These are phyloP conservation scores for Coryphaenoides rupestris DNA, from an alignment of 2,113 vertebrate species.

Conservation along the genomic window DNA sequence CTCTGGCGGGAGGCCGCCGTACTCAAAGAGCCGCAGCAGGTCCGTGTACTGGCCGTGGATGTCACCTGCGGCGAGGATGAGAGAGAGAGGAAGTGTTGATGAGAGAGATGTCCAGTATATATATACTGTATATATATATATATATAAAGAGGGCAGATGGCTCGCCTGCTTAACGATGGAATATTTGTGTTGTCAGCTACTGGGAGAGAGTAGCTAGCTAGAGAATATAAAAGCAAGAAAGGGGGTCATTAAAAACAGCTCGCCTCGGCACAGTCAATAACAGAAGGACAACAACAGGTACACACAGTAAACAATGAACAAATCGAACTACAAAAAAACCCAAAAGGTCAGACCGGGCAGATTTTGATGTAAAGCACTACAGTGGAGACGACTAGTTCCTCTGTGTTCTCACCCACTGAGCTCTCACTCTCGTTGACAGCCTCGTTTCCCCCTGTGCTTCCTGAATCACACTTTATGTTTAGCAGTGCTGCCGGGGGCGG, in stretches of 20 bases:
- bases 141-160: too few species aligned
- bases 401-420: background rate
- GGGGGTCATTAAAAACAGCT: background rate
- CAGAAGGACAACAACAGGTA: background rate
- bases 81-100: background rate
- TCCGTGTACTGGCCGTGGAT: conserved; percentile 99
- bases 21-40: conserved; percentile 95
- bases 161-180: too few species aligned
- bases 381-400: background rate
- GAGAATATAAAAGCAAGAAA: background rate
- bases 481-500: too few species aligned
- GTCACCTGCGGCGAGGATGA: conserved; percentile 76
- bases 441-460: background rate
- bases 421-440: background rate
- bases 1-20: conserved; percentile 96
- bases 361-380: background rate
- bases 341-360: too few species aligned
- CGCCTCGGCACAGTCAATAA: background rate
- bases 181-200: background rate
- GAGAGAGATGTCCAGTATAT: too few species aligned
- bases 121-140: too few species aligned
- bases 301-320: background rate
- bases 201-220: background rate
- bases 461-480: too few species aligned
- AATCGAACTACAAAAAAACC: background rate